Base-by-base conservation (phyloP, 2,113 vertebrate species). In the Amphiprion percula region DNA sequence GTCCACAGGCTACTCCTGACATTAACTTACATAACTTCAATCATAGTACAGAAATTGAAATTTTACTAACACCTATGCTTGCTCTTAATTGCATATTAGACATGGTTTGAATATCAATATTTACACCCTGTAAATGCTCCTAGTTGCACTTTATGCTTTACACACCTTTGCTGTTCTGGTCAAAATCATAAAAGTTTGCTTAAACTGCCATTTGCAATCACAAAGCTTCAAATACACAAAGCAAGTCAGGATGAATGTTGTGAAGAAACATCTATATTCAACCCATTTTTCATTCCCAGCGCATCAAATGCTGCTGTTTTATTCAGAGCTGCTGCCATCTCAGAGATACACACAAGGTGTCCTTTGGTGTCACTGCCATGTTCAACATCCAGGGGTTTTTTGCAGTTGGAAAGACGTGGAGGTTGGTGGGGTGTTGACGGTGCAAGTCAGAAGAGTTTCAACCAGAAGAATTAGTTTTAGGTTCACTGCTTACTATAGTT, bases 1-100 rank as follows among this genome's bases (percentile, higher is more conserved):
- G 62, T 85, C 88, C 74, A 68, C 37, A 61, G 83, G 83, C 79
- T 41, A 58, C 37, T 50, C 47, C 33, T 86, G 80, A 81, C 78
- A 83, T 86, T 88, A 79, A 30, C 74, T 64, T 55, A 46, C 46
- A 41, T 8, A 10, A 10, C 50, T 55, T 78, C 60, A 81, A 78
- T 82, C 71, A 82, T 79, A 50, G 60, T 49, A 23, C 28, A 60
- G 63, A 85, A 82, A 87, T 61, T 70, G 28, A 71, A 76, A 72
- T 61, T 77, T 81, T 49, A 50, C 5, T n/a, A 67, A 70, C 14
- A 63, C 26, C 28, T 62, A 26, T 70, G 79, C 19, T 26, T 46
- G 1, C 15, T 17, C 2, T 79, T 77, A 66, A 84, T 82, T 76
- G 49, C 62, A 59, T 30, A 21, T 4, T 9, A n/a, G 11, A 19